phyloP scores from a whole-genome alignment of 2,113 vertebrate species.

The Nibea coibor region DNA sequence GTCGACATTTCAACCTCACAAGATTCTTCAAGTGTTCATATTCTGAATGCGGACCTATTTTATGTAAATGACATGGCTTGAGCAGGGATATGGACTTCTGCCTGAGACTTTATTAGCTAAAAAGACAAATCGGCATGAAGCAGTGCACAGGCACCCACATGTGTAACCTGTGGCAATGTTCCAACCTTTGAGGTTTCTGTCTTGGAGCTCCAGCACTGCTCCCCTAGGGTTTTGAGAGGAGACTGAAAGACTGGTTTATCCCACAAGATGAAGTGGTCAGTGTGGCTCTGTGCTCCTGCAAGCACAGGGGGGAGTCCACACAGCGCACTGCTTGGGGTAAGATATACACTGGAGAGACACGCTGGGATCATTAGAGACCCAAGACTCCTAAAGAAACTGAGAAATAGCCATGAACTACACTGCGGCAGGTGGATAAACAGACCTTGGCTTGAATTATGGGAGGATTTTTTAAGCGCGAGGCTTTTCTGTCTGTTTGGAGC shows the following conservation, averaged over 20 bases:
- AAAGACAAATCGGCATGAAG: constrained; percentile 23
- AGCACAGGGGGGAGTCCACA: constrained; percentile 56
- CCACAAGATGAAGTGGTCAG: constrained; percentile 80
- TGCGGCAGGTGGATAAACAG: constrained; percentile 75
- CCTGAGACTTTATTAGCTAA: constrained; percentile 6
- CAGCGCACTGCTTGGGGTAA: constrained; percentile 62
- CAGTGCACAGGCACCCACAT: constrained; percentile 15
- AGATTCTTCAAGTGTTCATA: not conserved
- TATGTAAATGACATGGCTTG: constrained; percentile 4
- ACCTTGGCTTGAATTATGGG: constrained; percentile 57
- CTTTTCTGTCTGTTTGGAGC: constrained; percentile 39
- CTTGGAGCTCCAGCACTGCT: constrained; percentile 38
- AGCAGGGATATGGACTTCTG: not conserved
- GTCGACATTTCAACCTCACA: not conserved
- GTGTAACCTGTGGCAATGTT: constrained; percentile 38
- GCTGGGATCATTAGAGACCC: constrained; percentile 73
- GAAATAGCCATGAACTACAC: constrained; percentile 65
- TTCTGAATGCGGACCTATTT: constrained; percentile 17
- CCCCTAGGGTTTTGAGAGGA: constrained; percentile 42
- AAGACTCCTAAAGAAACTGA: constrained; percentile 62
- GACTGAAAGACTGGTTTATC: constrained; percentile 72
- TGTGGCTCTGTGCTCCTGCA: constrained; percentile 54
- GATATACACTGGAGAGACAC: constrained; percentile 62
- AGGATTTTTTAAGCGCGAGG: constrained; percentile 40
- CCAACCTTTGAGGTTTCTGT: constrained; percentile 56